A percentile compares a stretch with the other conserved stretches of the same genome.
Conservation (phyloP, 64 coral and sea anemone species). For the Pocillopora verrucosa region DNA sequence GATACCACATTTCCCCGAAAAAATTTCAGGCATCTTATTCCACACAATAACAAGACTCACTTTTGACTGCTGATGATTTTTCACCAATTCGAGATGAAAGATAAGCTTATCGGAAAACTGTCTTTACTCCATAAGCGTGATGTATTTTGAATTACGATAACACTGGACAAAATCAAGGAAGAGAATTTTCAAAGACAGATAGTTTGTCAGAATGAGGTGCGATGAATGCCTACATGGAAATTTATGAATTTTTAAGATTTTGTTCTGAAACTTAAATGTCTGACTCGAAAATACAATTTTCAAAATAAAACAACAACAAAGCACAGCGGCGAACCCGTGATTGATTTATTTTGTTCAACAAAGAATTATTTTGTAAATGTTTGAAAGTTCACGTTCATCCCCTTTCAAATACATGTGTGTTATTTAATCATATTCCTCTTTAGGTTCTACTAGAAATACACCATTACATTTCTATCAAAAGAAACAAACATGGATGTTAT, state of each 20-base stretch:
- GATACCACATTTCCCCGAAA: not conserved
- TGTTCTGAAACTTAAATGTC: not conserved
- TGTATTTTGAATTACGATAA: not conserved
- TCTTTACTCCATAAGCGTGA: not conserved
- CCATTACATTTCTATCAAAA: not conserved
- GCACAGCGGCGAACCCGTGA: not conserved
- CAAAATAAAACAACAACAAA: not conserved
- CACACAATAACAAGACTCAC: not conserved
- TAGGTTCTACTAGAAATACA: not conserved
- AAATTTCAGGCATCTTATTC: not conserved
- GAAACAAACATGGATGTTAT: not conserved
- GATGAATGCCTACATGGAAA: not conserved
- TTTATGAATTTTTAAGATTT: too few species aligned
- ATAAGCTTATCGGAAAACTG: not conserved
- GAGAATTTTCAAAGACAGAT: not conserved
- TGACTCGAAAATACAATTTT: too few species aligned
- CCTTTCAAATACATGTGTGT: not conserved
- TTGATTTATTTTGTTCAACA: slow-evolving; percentile 24
- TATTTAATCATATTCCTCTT: not conserved
- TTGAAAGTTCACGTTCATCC: not conserved
- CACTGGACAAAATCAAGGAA: not conserved
- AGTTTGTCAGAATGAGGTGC: not conserved
- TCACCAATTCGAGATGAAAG: not conserved
- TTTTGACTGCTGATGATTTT: slow-evolving; percentile 9
- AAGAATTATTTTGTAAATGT: slow-evolving; percentile 24